Percentiles rank a stretch among this genome's conserved stretches.
Evolutionary conservation across 2,888 invertebrate species (phyloP).

Genomic region (Microdon myrmicae): DNA sequence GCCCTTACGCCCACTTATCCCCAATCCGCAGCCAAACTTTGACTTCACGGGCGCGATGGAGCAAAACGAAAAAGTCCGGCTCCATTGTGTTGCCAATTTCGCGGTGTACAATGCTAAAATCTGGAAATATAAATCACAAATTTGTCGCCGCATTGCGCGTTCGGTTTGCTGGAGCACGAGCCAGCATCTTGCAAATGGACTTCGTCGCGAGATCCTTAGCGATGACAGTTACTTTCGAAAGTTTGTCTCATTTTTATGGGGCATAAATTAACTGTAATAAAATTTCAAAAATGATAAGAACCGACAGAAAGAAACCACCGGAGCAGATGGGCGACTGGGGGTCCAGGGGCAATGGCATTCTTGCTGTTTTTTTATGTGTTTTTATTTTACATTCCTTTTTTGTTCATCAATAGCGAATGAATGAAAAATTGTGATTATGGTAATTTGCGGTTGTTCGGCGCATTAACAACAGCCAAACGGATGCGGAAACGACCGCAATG

Average conservation of each 20-base stretch:
- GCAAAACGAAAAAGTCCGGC: conserved; percentile 18
- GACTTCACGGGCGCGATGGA: too few species aligned
- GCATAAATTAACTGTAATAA: conserved; percentile 51
- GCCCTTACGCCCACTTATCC: not conserved
- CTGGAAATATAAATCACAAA: conserved; percentile 48
- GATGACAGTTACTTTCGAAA: conserved; percentile 45
- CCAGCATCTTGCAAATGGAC: conserved; percentile 38
- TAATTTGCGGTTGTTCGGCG: conserved; percentile 27
- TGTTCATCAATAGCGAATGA: conserved; percentile 46
- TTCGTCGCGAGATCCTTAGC: conserved; percentile 15
- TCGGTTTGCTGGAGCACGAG: too few species aligned
- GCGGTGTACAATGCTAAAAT: conserved; percentile 27
- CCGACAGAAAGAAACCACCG: not conserved
- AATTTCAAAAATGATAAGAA: conserved; percentile 42
- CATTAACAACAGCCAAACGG: not conserved
- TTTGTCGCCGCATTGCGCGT: conserved; percentile 26
- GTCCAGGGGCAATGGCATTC: too few species aligned
- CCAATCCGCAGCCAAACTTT: conserved; percentile 4
- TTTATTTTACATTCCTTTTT: conserved; percentile 5
- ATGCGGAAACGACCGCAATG: not conserved
- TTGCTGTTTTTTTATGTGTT: not conserved
- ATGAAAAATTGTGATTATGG: conserved; percentile 51
- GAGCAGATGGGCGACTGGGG: conserved; percentile 3
- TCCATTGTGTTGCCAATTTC: conserved; percentile 37
- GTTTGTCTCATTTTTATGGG: conserved; percentile 45